A percentile compares a stretch with the other conserved stretches of the same genome.
These are phyloP conservation scores for Cheilosia urbana DNA, from an alignment of 2,888 invertebrate species.

Conservation along the genomic window DNA sequence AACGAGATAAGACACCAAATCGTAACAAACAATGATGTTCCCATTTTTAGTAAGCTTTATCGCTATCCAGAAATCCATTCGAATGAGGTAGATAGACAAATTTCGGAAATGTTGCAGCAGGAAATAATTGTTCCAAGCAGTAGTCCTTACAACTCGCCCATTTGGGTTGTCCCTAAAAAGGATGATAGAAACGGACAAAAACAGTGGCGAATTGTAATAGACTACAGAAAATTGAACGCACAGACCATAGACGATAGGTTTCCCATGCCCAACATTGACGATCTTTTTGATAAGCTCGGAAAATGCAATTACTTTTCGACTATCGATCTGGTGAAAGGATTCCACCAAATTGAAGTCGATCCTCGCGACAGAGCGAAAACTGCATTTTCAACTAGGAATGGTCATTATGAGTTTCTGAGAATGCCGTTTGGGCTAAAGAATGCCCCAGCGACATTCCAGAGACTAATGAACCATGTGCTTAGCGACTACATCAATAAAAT, in stretches of 20 bases:
- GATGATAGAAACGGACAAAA: conserved; percentile 26
- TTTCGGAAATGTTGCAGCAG: conserved; percentile 55
- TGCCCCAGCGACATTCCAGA: conserved; percentile 25
- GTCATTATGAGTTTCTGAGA: no score
- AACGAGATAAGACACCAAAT: conserved; percentile 76
- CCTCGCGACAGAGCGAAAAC: no score
- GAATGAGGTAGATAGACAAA: conserved; percentile 62
- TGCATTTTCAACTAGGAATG: no score
- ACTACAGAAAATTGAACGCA: conserved; percentile 9
- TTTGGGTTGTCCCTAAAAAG: conserved; percentile 14
- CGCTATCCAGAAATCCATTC: conserved; percentile 74
- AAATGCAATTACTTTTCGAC: neutral
- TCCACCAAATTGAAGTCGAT: neutral
- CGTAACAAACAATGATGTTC: conserved; percentile 62
- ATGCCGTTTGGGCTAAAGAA: conserved; percentile 43
- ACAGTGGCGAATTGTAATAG: conserved; percentile 38
- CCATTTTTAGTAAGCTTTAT: conserved; percentile 73
- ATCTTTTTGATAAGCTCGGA: conserved; percentile 4
- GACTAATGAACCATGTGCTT: conserved; percentile 21
- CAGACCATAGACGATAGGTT: conserved; percentile 13
- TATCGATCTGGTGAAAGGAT: neutral
- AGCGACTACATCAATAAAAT: neutral
- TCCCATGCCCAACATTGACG: conserved; percentile 7
- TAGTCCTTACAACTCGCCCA: conserved; percentile 39
- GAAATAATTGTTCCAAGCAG: conserved; percentile 20